A percentile compares a stretch with the other conserved stretches of the same genome.
Evolutionary conservation across 2,888 invertebrate species (phyloP).

Genomic region (Dolomedes plantarius): DNA sequence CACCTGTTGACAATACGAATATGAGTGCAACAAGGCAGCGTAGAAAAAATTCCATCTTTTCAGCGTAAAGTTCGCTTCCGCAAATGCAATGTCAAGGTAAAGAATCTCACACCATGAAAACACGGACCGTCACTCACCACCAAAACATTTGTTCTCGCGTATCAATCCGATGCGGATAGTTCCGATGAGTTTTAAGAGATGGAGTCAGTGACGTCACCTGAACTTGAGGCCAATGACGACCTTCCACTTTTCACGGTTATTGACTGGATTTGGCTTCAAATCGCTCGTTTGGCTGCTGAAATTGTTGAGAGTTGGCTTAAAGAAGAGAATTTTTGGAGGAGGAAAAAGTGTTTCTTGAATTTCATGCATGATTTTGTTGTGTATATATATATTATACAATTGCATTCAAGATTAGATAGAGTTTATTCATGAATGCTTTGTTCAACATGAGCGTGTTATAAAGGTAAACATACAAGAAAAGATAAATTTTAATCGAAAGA

Average conservation of each 20-base stretch:
- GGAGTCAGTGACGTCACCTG: constrained; percentile 51
- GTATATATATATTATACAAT: no score
- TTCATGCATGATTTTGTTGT: no score
- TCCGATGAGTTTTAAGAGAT: constrained; percentile 53
- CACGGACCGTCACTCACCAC: background rate
- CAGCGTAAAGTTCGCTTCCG: constrained; percentile 13
- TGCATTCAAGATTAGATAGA: no score
- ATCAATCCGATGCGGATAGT: constrained; percentile 25
- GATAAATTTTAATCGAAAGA: no score
- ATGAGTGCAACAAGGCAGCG: background rate
- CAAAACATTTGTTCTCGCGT: background rate
- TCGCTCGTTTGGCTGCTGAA: constrained; percentile 7
- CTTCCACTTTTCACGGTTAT: constrained; percentile 30
- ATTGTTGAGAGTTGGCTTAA: no score
- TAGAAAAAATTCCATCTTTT: constrained; percentile 21
- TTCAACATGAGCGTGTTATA: no score
- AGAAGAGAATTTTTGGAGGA: no score
- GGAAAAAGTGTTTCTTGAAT: no score
- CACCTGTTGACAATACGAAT: background rate
- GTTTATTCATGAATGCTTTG: no score
- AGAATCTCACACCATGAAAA: constrained; percentile 18
- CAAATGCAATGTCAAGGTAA: constrained; percentile 19
- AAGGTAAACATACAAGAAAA: no score
- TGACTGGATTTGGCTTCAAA: constrained; percentile 30
- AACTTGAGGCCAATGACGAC: constrained; percentile 62